These are phyloP conservation scores for Drosophila austrosaltans DNA, from an alignment of 2,888 invertebrate genomes.

Conservation along the genomic window DNA sequence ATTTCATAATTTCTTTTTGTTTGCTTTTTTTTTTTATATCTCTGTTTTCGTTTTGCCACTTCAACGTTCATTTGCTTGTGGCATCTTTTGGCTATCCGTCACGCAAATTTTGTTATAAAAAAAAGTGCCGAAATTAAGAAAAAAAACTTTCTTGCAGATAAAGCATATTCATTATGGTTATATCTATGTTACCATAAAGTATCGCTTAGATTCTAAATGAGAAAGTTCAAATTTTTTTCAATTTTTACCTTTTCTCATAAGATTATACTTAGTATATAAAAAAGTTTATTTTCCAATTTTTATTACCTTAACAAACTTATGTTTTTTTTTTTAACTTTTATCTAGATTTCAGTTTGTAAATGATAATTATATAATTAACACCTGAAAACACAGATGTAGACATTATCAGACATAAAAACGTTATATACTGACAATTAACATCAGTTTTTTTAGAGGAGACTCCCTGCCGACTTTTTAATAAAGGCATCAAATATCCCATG, in stretches of 20 bases:
- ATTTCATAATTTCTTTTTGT: constrained; percentile 72
- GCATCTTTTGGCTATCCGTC: constrained; percentile 68
- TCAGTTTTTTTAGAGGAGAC: neutral
- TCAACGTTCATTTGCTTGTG: constrained; percentile 61
- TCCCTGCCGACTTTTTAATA: neutral
- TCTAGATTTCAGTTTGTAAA: too few species aligned
- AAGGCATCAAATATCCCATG: neutral
- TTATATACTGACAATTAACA: neutral
- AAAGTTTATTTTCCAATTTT: too few species aligned
- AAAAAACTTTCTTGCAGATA: neutral
- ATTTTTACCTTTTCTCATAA: too few species aligned
- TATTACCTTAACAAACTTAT: too few species aligned
- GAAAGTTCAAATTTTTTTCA: too few species aligned
- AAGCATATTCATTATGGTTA: constrained; percentile 3
- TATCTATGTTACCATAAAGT: neutral
- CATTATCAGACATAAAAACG: neutral
- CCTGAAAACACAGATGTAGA: too few species aligned
- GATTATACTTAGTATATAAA: too few species aligned
- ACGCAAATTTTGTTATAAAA: constrained; percentile 67
- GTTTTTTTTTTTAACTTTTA: too few species aligned
- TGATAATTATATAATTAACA: too few species aligned
- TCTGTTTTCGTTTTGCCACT: constrained; percentile 42
- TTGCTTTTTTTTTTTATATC: constrained; percentile 32
- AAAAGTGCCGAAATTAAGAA: constrained; percentile 38
- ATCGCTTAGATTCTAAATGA: neutral